phyloP scores from a whole-genome alignment of 2,888 invertebrate species.

The Caenorhabditis sinica region DNA sequence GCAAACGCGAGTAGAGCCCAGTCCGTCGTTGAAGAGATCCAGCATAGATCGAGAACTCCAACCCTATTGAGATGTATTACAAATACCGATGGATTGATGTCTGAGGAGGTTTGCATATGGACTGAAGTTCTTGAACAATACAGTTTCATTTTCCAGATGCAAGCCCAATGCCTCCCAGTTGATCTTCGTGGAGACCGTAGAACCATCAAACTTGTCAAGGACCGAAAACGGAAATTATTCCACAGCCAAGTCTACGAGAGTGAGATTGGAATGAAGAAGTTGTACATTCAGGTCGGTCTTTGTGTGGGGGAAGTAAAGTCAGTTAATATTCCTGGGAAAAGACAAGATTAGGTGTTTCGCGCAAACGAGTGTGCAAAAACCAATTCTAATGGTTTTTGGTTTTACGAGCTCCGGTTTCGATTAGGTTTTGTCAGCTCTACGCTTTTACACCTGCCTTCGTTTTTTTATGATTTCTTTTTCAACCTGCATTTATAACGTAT shows the following conservation, averaged over 20 bases:
- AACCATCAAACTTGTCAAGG: constrained; percentile 87
- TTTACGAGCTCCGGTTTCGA: background rate
- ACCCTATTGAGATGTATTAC: constrained; percentile 79
- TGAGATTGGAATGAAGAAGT: constrained; percentile 87
- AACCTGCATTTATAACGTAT: background rate
- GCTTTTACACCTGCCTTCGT: constrained; percentile 24
- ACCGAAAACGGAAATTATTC: constrained; percentile 87
- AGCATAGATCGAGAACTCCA: constrained; percentile 69
- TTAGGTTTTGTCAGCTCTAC: background rate
- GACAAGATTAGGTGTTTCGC: constrained; percentile 20
- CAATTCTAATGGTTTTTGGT: constrained; percentile 7
- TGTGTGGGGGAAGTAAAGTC: background rate
- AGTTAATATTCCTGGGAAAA: constrained; percentile 31
- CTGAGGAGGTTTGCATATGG: too few species aligned
- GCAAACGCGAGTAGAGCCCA: constrained; percentile 61
- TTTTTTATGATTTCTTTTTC: constrained; percentile 10
- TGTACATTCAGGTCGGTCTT: constrained; percentile 86
- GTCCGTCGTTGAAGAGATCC: constrained; percentile 68
- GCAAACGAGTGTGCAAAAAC: constrained; percentile 10
- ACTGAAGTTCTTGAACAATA: too few species aligned
- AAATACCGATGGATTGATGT: constrained; percentile 84
- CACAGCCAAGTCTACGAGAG: constrained; percentile 88
- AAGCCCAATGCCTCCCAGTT: constrained; percentile 87
- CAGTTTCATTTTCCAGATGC: too few species aligned
- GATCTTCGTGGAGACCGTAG: constrained; percentile 86